Evolutionary conservation across 2,888 invertebrate species (phyloP).

Genomic region (Torymus tubicola): DNA sequence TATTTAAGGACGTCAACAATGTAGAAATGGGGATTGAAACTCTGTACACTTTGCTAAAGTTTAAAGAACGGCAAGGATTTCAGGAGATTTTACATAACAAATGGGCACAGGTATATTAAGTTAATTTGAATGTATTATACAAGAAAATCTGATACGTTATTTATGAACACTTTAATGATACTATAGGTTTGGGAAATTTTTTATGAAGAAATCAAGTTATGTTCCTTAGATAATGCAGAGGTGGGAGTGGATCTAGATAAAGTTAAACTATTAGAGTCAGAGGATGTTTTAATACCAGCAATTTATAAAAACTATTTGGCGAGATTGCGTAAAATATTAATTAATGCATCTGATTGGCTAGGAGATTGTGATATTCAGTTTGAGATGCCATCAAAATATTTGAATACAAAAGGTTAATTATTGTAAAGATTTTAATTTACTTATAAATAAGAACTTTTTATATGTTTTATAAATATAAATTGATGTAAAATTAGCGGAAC

Average conservation of each 20-base stretch:
- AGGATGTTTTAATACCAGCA: conserved; percentile 79
- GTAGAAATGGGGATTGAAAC: conserved; percentile 79
- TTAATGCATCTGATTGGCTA: conserved; percentile 70
- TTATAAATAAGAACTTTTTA: background rate
- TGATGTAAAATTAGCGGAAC: no score
- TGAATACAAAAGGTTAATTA: conserved; percentile 4
- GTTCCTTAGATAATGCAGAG: background rate
- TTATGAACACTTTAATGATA: background rate
- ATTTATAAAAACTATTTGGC: conserved; percentile 69
- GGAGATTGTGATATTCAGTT: conserved; percentile 64
- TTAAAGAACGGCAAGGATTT: conserved; percentile 63
- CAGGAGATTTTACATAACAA: conserved; percentile 64
- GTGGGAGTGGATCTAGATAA: conserved; percentile 24
- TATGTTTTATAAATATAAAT: no score
- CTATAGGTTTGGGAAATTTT: conserved; percentile 60
- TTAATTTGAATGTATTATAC: conserved; percentile 62
- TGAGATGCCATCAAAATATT: conserved; percentile 57
- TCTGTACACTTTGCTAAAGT: conserved; percentile 74
- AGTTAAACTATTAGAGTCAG: conserved; percentile 19
- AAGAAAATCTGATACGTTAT: background rate
- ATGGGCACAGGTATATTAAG: conserved; percentile 65
- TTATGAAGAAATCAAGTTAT: conserved; percentile 79
- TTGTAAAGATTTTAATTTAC: background rate
- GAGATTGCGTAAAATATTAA: conserved; percentile 64
- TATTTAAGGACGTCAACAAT: conserved; percentile 78